Base-by-base conservation (phyloP, 2,797 vertebrate species). In the Champsocephalus gunnari region DNA sequence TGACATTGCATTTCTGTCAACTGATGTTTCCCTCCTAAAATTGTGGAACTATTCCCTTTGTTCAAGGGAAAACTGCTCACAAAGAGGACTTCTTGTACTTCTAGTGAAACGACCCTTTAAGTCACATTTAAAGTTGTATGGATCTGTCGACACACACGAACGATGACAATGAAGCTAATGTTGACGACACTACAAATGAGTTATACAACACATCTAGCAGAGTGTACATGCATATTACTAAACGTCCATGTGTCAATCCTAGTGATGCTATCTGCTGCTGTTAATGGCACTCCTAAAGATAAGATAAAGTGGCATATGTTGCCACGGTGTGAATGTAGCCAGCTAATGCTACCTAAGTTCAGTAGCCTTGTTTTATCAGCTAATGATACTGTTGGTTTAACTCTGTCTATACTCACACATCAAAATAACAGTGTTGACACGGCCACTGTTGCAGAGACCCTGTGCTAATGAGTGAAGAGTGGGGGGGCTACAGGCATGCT, bases 371-470 rank as follows among this genome's bases (percentile, higher is more conserved):
- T 65, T 53, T 86, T 57, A 67, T 53, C 64, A 64, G 60, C 14
- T 47, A 49, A 73, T 71, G 47, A n/a, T 60, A 10, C 28, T 69
- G 57, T 86, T 80, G 61, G 64, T 73, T 78, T 70, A 77, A 67
- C 75, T 66, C 45, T 65, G 43, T 59, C 60, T 63, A 55, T 41
- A 51, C 48, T 63, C 41, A 44, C 47, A 53, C 54, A n/a, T 50
- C 79, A 79, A 81, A 84, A 81, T 81, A 81, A 17, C 58, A 63
- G 71, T 55, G 68, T 34, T 56, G 84, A 90, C 49, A 62, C 73
- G 85, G 71, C 21, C 72, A 44, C 48, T 58, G 68, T 59, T 72
- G 72, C 71, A 0, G n/a, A 60, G 81, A 74, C 54, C 51, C 24
- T 54, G 59, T 49, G 62, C 50, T 79, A 85, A 80, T 82, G 70